Conservation (phyloP, 1,140 invertebrate genomes). For the Hypsibius dujardini region DNA sequence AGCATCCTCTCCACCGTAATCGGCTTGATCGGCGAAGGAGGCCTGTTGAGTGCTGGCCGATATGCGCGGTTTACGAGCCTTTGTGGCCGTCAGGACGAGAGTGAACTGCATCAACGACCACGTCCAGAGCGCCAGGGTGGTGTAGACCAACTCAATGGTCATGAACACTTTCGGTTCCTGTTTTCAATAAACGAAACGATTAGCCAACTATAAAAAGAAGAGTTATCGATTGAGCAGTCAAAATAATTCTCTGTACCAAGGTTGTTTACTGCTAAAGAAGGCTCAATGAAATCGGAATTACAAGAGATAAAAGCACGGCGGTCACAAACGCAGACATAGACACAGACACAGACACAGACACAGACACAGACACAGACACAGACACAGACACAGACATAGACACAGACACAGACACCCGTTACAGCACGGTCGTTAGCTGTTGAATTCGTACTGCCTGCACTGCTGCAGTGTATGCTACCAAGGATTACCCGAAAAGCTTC, state of each 20-base stretch:
- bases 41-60: conserved; percentile 17
- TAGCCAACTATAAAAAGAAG: too few relatives aligned
- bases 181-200: background rate
- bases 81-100: conserved; percentile 66
- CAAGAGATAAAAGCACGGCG: too few relatives aligned
- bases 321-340: too few relatives aligned
- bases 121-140: conserved; percentile 64
- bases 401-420: too few relatives aligned
- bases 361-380: too few relatives aligned
- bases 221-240: too few relatives aligned
- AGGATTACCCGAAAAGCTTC: conserved; percentile 51
- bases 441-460: background rate
- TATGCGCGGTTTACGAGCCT: conserved; percentile 48
- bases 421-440: background rate
- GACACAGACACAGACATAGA: too few relatives aligned
- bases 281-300: too few relatives aligned
- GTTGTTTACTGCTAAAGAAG: too few relatives aligned
- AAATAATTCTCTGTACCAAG: too few relatives aligned
- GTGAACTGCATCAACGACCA: conserved; percentile 78
- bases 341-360: too few relatives aligned
- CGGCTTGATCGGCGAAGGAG: conserved; percentile 2
- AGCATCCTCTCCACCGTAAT: background rate
- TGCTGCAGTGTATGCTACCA: background rate
- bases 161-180: conserved; percentile 52
- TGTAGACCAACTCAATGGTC: conserved; percentile 50